A percentile compares a stretch with the other conserved stretches of the same genome.
phyloP scores from a whole-genome alignment of 1,140 invertebrate species.

The Drosophila bifasciata region DNA sequence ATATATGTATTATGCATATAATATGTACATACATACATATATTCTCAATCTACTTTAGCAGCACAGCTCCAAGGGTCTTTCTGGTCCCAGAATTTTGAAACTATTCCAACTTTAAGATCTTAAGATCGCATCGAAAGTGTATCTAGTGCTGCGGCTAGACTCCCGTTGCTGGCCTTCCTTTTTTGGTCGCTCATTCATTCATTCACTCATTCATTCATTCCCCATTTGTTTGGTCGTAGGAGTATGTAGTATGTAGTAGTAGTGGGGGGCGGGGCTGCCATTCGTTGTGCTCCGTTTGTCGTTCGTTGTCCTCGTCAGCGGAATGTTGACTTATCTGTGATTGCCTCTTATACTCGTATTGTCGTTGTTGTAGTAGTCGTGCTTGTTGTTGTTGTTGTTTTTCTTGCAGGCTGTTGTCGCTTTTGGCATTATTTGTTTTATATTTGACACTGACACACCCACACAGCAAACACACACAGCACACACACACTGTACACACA shows the following conservation, averaged over 20 bases:
- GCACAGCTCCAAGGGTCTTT: too few species aligned
- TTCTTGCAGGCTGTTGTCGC: constrained; percentile 23
- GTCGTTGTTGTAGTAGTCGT: constrained; percentile 39
- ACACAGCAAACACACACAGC: constrained; percentile 12
- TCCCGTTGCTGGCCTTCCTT: too few species aligned
- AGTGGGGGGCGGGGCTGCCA: neutral
- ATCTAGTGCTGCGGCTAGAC: too few species aligned
- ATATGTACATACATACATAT: too few species aligned
- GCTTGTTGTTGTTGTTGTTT: constrained; percentile 32
- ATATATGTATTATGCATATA: too few species aligned
- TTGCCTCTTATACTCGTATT: constrained; percentile 52
- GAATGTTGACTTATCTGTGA: constrained; percentile 77
- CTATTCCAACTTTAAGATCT: too few species aligned
- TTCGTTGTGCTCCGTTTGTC: neutral
- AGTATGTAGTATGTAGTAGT: neutral
- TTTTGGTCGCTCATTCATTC: constrained; percentile 25
- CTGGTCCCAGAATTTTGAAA: too few species aligned
- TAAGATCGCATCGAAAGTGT: too few species aligned
- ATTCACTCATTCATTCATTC: constrained; percentile 42
- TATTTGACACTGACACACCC: constrained; percentile 69
- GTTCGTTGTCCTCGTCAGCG: constrained; percentile 56
- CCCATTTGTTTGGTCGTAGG: neutral
- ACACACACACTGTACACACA: constrained; percentile 12
- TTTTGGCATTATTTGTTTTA: constrained; percentile 75
- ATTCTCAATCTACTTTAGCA: too few species aligned